Conservation (phyloP, 2,888 invertebrate species). For the Trachelus stipa region DNA sequence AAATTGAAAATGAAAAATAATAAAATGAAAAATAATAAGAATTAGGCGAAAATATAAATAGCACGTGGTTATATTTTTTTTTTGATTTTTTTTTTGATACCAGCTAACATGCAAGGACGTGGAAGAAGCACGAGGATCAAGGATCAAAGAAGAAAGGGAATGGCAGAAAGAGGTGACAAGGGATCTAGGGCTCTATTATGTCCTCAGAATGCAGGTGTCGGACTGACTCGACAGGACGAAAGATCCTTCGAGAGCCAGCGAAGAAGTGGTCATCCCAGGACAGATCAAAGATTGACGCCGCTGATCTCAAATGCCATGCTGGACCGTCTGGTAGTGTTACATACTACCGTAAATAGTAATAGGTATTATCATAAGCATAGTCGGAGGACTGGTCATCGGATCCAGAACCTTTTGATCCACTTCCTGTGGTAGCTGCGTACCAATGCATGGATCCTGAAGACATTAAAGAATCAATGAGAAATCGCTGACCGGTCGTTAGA, state of each 20-base stretch:
- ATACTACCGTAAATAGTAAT: not conserved
- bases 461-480: not conserved
- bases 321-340: not conserved
- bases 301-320: slow-evolving; percentile 17
- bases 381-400: not conserved
- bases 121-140: not conserved
- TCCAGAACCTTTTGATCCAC: not conserved
- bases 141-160: not conserved
- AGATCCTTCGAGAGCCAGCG: slow-evolving; percentile 4
- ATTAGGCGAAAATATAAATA: not conserved
- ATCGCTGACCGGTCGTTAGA: not conserved
- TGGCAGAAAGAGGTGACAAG: slow-evolving; percentile 12
- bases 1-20: too few species aligned
- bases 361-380: not conserved
- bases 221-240: slow-evolving; percentile 27
- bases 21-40: too few species aligned
- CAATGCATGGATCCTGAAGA: not conserved
- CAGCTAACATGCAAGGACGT: not conserved
- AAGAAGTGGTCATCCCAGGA: slow-evolving; percentile 37
- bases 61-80: not conserved
- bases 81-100: not conserved
- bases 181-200: slow-evolving; percentile 32
- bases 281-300: slow-evolving; percentile 48
- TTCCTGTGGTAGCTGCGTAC: not conserved
- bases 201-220: slow-evolving; percentile 47